Base-by-base conservation (phyloP, 2,888 invertebrate genomes). In the Fragum sueziense region DNA sequence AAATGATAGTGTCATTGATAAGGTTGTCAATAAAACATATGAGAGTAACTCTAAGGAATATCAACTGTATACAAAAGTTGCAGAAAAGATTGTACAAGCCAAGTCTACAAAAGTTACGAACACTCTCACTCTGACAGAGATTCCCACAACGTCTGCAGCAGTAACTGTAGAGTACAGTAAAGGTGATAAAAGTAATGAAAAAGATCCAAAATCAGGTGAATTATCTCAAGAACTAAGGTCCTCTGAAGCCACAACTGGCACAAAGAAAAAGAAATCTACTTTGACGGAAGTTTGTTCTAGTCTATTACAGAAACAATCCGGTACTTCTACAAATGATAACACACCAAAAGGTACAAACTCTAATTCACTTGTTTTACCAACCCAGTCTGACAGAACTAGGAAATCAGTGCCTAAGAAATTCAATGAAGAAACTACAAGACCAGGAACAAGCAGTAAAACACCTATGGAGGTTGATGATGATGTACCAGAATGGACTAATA, bases 31-130 rank as follows among this genome's bases (percentile, higher is more conserved):
- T 22, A 88, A 88, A 22, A 82, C 82, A 17, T 86, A 87, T 76
- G 61, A 86, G 62, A 88, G 90, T n/a, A 80, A 86, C 27, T 90
- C 90, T 41, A 79, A 85, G 68, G 87, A 85, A 22, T 90, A 85
- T 65, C 79, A 87, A 65, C 79, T 90, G 0, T 90, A 89, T 76
- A 88, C 89, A n/a, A 84, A 88, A 37, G 86, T 85, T 20, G 88
- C 88, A 1, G 88, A 88, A 25, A 87, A 87, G 57, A 73, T 87
- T 7, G 88, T 88, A 34, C 68, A 67, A 47, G 79, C 86, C 34
- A 89, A 87, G 59, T 75, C 79, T 27, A 25, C 37, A 1, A 79
- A 73, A 54, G 72, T 85, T 70, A 82, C 84, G n/a, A 85, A 77
- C 17, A 85, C 77, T 54, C 79, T 85, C 14, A 85, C 75, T 33